Conservation (phyloP, 2,888 invertebrate genomes). For the Nycteola revayana region DNA sequence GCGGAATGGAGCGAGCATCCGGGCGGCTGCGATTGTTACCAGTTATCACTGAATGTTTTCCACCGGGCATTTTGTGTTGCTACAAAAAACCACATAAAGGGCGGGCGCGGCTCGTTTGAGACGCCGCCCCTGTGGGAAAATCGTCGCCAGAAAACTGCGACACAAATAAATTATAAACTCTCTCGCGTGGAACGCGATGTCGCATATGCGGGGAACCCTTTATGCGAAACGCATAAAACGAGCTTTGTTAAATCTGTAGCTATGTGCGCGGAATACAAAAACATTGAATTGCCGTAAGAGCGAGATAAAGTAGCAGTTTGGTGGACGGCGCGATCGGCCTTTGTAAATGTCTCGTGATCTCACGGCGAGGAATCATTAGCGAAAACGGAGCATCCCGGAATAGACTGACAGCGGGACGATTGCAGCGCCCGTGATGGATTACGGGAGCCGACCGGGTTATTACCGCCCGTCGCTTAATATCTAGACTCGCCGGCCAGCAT, state of each 20-base stretch:
- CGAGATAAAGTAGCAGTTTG: slow-evolving; percentile 42
- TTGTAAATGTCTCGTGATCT: slow-evolving; percentile 63
- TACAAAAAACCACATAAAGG: slow-evolving; percentile 81
- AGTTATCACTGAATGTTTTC: slow-evolving; percentile 82
- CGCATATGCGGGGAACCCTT: slow-evolving; percentile 41
- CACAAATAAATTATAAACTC: slow-evolving; percentile 80
- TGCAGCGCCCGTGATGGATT: slow-evolving; percentile 76
- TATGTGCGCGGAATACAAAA: slow-evolving; percentile 34
- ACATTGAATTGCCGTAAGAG: slow-evolving; percentile 21
- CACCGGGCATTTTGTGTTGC: slow-evolving; percentile 77
- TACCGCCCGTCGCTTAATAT: slow-evolving; percentile 59
- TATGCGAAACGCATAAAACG: slow-evolving; percentile 53
- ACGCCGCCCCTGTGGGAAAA: slow-evolving; percentile 80
- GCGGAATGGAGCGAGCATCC: slow-evolving; percentile 79
- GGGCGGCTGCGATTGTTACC: slow-evolving; percentile 81
- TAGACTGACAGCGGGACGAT: slow-evolving; percentile 78
- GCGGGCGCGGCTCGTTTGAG: slow-evolving; percentile 79
- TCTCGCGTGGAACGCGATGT: slow-evolving; percentile 69
- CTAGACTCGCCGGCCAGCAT: slow-evolving; percentile 49
- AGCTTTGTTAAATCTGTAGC: slow-evolving; percentile 57
- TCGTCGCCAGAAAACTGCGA: slow-evolving; percentile 80
- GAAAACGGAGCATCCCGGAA: slow-evolving; percentile 77
- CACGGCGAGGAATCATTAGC: slow-evolving; percentile 71
- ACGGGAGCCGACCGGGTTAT: slow-evolving; percentile 60
- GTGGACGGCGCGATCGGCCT: slow-evolving; percentile 56